Base-by-base conservation (phyloP, 2,888 invertebrate genomes). In the Anthophora plumipes region DNA sequence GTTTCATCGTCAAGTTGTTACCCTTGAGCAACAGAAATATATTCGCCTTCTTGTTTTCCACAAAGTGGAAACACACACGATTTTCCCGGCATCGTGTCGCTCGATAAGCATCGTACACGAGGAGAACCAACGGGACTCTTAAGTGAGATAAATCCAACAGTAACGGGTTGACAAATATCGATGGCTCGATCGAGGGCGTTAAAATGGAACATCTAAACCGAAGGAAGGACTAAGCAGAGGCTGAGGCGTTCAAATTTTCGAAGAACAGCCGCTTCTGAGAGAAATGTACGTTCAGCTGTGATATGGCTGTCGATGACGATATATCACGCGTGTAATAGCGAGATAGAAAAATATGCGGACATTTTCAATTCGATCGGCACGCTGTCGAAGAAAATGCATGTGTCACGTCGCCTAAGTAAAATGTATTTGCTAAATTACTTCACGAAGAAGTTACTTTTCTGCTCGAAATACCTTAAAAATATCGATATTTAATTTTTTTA, bases 241-340 rank as follows among this genome's bases (percentile, higher is more conserved):
- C 39, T 22, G 5, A 20, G 48, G 4, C 41, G 57, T 41, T 41
- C 11, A 25, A 52, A 12, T 54, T 61, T 17, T 54, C 12, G 8
- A 54, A 22, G 22, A 37, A 60, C 63, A 37, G 54, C 6, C n/a
- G 43, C 9, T 60, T 43, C 41, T 14, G 60, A 9, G 41, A 20
- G 60, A n/a, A n/a, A 31, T 43, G 37, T 41, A 63, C 20, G 12
- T 50, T 52, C 43, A 17, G n/a, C n/a, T n/a, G 39, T 25, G 68
- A 59, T 68, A 52, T 55, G 55, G 46, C 48, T 63, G 39, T 66
- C 22, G 55, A 22, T n/a, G 43, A 37, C 61, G 66, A 71, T 82
- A 81, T 57, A 63, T 82, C 63, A 64, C 54, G 54, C 57, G 54
- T 57, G 63, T 76, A 82, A 68, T 63, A 52, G 60, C n/a, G 64